Evolutionary conservation across 2,888 invertebrate species (phyloP), one percentile per base, ranked within the genome.

Genomic region (Zhuqinia jingwanae): DNA sequence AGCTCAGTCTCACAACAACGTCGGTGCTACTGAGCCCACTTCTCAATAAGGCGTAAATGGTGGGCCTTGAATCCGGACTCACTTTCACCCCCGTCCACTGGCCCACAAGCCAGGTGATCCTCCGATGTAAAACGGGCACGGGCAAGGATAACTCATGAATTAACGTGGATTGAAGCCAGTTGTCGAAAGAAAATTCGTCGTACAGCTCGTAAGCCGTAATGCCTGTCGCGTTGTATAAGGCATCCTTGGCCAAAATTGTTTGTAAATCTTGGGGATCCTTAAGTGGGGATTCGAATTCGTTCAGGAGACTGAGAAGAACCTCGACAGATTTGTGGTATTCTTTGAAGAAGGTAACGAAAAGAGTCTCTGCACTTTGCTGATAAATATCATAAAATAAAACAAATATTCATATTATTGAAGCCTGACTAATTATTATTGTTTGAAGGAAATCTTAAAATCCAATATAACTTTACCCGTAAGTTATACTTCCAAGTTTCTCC

Each of bases 401-500:
- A n/a, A n/a, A n/a, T n/a, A n/a, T 65, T 56, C 11, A 68, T 60
- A 63, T 63, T 11, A 13, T 45, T 22, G 27, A n/a, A 65, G 17
- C 25, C 17, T 13, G 11, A 53, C 11, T 17, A 25, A 56, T n/a
- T n/a, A n/a, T n/a, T n/a, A n/a, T n/a, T n/a, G n/a, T n/a, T n/a
- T n/a, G n/a, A n/a, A n/a, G n/a, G n/a, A n/a, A n/a, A n/a, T n/a
- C n/a, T n/a, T n/a, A n/a, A n/a, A n/a, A n/a, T n/a, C n/a, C n/a
- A n/a, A n/a, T n/a, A n/a, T n/a, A 70, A 87, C 93, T 94, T 93
- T 92, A 96, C 96, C 94, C 96, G 94, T 88, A 98, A 93, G 91
- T 96, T 97, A 92, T 97, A 98, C 92, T 97, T 98, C 96, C 97
- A 98, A n/a, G 96, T 96, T 92, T 98, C 98, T 0, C 97, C 97